Evolutionary conservation across 2,113 vertebrate species (phyloP).

Genomic region (Rissa tridactyla): DNA sequence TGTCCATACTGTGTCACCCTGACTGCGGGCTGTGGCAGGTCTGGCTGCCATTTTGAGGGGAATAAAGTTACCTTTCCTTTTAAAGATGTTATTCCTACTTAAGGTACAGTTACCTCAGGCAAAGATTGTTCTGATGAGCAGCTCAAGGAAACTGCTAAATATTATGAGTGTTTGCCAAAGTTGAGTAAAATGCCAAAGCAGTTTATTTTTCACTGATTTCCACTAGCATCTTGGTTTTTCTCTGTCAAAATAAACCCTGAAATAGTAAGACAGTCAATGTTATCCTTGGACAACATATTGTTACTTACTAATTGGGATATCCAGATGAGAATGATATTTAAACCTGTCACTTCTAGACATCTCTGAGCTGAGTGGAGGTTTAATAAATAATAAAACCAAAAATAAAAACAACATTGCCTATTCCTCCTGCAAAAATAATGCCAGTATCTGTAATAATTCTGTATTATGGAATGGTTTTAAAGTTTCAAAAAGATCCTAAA

Average conservation of each 20-base stretch:
- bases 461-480: not conserved
- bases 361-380: not conserved
- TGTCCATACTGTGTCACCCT: not conserved
- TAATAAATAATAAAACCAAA: not conserved
- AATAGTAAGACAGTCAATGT: not conserved
- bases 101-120: not conserved
- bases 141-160: not conserved
- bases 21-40: not conserved
- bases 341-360: not conserved
- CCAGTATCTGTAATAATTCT: not conserved
- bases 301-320: not conserved
- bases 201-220: not conserved
- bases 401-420: not conserved
- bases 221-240: not conserved
- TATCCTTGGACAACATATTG: not conserved
- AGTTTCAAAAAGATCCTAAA: not conserved
- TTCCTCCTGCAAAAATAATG: not conserved
- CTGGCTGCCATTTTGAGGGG: not conserved
- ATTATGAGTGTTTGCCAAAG: not conserved
- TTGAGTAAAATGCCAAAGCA: not conserved
- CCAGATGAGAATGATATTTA: not conserved
- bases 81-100: not conserved
- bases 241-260: not conserved
- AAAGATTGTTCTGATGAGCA: not conserved
- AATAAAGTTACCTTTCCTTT: not conserved